Percentiles rank a stretch among this genome's conserved stretches.
These are phyloP conservation scores for Zootoca vivipara DNA, from an alignment of 2,113 vertebrate species.

Conservation along the genomic window DNA sequence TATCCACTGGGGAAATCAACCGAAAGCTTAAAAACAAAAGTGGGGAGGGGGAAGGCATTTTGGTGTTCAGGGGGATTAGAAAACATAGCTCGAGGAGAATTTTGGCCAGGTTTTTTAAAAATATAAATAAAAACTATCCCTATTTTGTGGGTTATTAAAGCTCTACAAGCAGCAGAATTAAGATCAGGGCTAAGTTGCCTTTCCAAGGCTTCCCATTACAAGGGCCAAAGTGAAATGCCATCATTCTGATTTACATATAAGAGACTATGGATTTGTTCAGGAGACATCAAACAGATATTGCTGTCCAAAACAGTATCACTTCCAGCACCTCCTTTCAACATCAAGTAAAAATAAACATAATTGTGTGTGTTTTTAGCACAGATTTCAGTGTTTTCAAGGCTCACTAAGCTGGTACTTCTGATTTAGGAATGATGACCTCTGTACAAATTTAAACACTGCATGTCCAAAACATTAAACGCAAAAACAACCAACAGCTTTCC, in stretches of 20 bases:
- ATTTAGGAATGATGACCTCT: not conserved
- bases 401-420: not conserved
- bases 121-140: not conserved
- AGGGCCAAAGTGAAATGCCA: not conserved
- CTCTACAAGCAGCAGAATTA: slow-evolving; percentile 44
- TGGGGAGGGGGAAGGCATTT: slow-evolving; percentile 36
- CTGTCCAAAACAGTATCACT: not conserved
- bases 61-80: slow-evolving; percentile 38
- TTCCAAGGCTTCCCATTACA: slow-evolving; percentile 35
- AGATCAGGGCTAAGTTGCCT: slow-evolving; percentile 15
- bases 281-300: not conserved
- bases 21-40: slow-evolving; percentile 46
- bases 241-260: not conserved
- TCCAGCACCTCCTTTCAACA: not conserved
- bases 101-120: slow-evolving; percentile 44
- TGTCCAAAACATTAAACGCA: not conserved
- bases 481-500: not conserved
- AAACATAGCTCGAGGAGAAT: slow-evolving; percentile 58
- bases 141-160: slow-evolving; percentile 15
- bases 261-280: not conserved
- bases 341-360: not conserved
- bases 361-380: not conserved
- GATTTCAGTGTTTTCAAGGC: not conserved
- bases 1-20: slow-evolving; percentile 55
- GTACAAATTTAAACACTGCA: not conserved